phyloP scores from a whole-genome alignment of 2,888 invertebrate genomes.

The Drosophila leonis region DNA sequence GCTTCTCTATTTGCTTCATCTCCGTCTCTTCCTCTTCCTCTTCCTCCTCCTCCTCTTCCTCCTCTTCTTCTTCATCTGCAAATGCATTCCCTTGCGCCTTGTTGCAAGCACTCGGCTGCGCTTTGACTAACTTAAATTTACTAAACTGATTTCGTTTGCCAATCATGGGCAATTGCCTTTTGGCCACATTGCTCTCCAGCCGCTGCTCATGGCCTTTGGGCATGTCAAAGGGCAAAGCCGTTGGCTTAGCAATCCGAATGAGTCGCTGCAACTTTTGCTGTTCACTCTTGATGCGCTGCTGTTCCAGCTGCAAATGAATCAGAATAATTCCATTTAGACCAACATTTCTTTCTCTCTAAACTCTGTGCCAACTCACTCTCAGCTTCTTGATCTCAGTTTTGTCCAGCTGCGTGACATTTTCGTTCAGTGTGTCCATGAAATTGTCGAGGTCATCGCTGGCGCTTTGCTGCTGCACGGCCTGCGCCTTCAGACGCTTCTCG shows the following conservation, averaged over 20 bases:
- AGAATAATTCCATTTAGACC: neutral
- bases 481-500: slow-evolving; percentile 83
- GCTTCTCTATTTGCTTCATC: slow-evolving; percentile 17
- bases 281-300: slow-evolving; percentile 90
- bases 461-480: slow-evolving; percentile 54
- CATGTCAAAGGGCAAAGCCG: slow-evolving; percentile 86
- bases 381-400: slow-evolving; percentile 89
- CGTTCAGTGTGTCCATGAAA: slow-evolving; percentile 91
- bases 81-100: slow-evolving; percentile 53
- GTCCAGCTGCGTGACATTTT: slow-evolving; percentile 87
- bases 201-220: slow-evolving; percentile 47
- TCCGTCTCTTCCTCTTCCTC: neutral
- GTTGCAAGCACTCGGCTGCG: slow-evolving; percentile 34
- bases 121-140: slow-evolving; percentile 79
- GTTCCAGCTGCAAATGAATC: slow-evolving; percentile 86
- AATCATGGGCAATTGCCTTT: slow-evolving; percentile 85
- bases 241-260: slow-evolving; percentile 91
- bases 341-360: neutral
- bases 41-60: slow-evolving; percentile 16
- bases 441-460: slow-evolving; percentile 92
- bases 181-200: slow-evolving; percentile 21
- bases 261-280: slow-evolving; percentile 89
- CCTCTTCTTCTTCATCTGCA: slow-evolving; percentile 70
- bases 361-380: slow-evolving; percentile 83
- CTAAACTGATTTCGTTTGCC: slow-evolving; percentile 85